These are phyloP conservation scores for Cuculus canorus DNA, from an alignment of 2,797 vertebrate species.

Conservation along the genomic window DNA sequence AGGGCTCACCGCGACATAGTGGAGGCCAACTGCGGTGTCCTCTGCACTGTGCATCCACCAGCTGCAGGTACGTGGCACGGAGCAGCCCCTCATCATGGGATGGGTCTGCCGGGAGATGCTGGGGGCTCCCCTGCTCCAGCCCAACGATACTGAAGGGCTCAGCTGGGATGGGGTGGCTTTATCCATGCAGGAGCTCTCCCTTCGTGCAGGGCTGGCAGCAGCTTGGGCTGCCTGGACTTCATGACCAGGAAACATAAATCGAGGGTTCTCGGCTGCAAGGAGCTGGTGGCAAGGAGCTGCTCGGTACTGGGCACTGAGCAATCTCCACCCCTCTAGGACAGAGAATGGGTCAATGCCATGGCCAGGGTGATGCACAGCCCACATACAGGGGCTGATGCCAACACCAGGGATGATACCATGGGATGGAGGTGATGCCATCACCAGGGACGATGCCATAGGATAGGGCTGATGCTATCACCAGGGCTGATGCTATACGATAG, in stretches of 20 bases:
- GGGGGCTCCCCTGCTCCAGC: not conserved
- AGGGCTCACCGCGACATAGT: not conserved
- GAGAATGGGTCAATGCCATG: fast-evolving
- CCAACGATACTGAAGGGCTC: not conserved
- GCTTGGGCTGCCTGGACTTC: not conserved
- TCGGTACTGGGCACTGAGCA: not conserved
- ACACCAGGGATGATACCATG: too few species aligned
- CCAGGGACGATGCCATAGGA: not conserved
- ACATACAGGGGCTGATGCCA: not conserved
- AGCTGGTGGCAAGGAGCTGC: not conserved
- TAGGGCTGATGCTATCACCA: not conserved
- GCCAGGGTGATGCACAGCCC: not conserved
- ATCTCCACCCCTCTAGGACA: not conserved
- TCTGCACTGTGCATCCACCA: fast-evolving
- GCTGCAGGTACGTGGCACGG: not conserved
- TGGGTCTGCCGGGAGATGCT: not conserved
- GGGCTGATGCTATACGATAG: not conserved
- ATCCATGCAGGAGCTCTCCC: too few species aligned
- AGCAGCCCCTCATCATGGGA: not conserved
- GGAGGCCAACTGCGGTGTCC: not conserved
- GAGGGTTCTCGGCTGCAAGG: not conserved
- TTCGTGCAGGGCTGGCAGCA: not conserved
- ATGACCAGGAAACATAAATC: too few species aligned
- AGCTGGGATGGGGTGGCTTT: not conserved
- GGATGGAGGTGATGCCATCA: too few species aligned